Percentiles rank a stretch among this genome's conserved stretches.
Conservation (phyloP, 2,888 invertebrate genomes). For the Sphaerophoria taeniata region DNA sequence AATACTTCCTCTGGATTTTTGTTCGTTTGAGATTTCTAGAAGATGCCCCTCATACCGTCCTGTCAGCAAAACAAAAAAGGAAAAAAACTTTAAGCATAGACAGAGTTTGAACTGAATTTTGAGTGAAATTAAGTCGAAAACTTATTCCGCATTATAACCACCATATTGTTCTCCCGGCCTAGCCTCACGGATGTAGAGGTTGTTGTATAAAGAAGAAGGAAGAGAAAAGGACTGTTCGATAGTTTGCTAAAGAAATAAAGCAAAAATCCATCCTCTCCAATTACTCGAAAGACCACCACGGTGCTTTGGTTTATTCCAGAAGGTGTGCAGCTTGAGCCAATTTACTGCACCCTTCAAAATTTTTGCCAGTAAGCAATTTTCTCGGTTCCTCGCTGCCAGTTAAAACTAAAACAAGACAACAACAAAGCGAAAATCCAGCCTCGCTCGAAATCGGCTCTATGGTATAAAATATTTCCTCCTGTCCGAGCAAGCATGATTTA, state of each 20-base stretch:
- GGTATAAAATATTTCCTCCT: constrained; percentile 55
- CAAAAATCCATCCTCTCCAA: constrained; percentile 7
- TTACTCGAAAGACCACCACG: constrained; percentile 17
- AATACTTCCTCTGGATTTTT: constrained; percentile 52
- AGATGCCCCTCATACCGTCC: too few relatives aligned
- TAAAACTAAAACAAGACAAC: too few relatives aligned
- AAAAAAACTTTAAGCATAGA: not conserved
- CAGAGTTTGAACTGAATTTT: constrained; percentile 60
- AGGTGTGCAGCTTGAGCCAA: constrained; percentile 52
- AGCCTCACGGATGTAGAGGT: constrained; percentile 57
- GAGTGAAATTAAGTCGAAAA: constrained; percentile 72
- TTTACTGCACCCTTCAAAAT: constrained; percentile 57
- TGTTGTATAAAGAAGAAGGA: constrained; percentile 46
- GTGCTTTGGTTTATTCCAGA: constrained; percentile 39
- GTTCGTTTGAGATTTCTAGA: not conserved
- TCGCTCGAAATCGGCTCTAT: not conserved
- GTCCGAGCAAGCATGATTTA: constrained; percentile 63
- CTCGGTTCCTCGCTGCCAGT: not conserved
- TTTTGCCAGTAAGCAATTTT: constrained; percentile 45
- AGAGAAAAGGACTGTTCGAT: constrained; percentile 48
- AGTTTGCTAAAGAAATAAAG: constrained; percentile 48
- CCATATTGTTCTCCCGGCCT: constrained; percentile 60
- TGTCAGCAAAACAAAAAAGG: not conserved
- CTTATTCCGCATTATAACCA: constrained; percentile 68
- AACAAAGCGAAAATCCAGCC: not conserved